phyloP scores from a whole-genome alignment of 2,888 invertebrate species.

The Tyria jacobaeae region DNA sequence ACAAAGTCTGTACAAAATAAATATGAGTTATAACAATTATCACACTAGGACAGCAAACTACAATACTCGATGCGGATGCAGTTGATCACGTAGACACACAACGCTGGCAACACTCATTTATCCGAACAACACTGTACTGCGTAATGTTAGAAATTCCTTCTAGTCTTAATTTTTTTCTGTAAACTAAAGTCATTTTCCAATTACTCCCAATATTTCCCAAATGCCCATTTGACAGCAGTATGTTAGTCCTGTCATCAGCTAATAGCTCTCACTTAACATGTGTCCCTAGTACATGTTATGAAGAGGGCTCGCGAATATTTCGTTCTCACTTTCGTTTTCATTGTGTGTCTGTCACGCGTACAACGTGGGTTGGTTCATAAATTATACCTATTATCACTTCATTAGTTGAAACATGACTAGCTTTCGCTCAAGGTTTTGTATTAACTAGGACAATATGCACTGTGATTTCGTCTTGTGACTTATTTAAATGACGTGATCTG shows the following conservation, averaged over 20 bases:
- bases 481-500: background rate
- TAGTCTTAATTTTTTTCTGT: no score
- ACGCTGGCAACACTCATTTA: no score
- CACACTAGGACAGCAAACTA: no score
- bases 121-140: no score
- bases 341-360: background rate
- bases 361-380: conserved; percentile 18
- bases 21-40: no score
- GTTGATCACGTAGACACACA: no score
- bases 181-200: no score
- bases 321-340: conserved; percentile 10
- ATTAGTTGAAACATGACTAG: conserved; percentile 10
- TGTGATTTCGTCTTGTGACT: background rate
- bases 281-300: conserved; percentile 3
- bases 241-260: background rate
- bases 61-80: no score
- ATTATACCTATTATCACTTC: conserved; percentile 25
- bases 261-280: background rate
- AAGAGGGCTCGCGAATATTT: conserved; percentile 13
- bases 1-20: no score
- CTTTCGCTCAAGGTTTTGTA: conserved; percentile 15
- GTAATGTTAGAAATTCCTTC: no score
- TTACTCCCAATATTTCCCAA: no score
- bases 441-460: conserved; percentile 8
- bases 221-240: no score